These are phyloP conservation scores for Octonoba sinensis DNA, from an alignment of 2,888 invertebrate genomes.

Conservation along the genomic window DNA sequence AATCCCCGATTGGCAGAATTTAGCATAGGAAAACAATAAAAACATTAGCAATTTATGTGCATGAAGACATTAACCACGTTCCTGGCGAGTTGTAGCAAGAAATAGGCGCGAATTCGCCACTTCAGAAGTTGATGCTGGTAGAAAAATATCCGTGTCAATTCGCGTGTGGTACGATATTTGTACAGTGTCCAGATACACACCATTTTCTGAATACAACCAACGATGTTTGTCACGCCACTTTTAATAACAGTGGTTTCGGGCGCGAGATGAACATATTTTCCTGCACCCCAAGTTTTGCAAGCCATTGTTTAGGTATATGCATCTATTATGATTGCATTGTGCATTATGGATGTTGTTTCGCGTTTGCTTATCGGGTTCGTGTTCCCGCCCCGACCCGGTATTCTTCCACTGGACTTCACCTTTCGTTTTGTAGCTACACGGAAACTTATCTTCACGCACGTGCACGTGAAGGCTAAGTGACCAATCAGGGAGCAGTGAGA, in stretches of 20 bases:
- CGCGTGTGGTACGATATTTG: constrained; percentile 1
- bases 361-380: background rate
- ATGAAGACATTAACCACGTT: too few relatives aligned
- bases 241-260: too few relatives aligned
- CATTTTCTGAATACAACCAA: background rate
- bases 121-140: too few relatives aligned
- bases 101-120: too few relatives aligned
- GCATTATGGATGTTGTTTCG: background rate
- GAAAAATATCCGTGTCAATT: background rate
- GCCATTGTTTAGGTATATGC: too few relatives aligned
- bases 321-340: too few relatives aligned
- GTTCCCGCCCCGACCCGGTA: background rate
- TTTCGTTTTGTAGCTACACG: constrained; percentile 7
- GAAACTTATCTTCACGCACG: background rate
- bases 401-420: background rate
- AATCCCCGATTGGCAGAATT: too few relatives aligned
- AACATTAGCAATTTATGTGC: too few relatives aligned
- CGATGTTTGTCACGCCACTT: background rate
- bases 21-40: too few relatives aligned
- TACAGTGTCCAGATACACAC: constrained; percentile 5
- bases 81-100: too few relatives aligned
- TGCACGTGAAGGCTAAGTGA: background rate
- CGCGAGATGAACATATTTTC: too few relatives aligned
- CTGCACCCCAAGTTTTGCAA: too few relatives aligned
- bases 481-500: background rate